phyloP scores from a whole-genome alignment of 2,888 invertebrate species.

The Hetaerina titia region DNA sequence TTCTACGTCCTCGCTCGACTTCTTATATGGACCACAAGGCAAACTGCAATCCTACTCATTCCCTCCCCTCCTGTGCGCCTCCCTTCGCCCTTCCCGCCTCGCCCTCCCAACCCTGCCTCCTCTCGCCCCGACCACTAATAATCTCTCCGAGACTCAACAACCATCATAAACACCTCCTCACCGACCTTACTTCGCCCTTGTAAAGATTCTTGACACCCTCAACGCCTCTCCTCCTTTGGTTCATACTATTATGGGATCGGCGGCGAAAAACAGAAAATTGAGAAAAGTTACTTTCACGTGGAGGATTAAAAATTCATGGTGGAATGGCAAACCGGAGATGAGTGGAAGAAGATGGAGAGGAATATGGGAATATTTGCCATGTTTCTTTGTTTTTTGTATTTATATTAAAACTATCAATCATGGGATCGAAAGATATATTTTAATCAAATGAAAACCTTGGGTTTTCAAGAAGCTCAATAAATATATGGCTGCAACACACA shows the following conservation, averaged over 20 bases:
- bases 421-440: too few species aligned
- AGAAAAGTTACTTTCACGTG: neutral
- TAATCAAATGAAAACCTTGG: too few species aligned
- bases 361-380: neutral
- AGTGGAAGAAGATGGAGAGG: neutral
- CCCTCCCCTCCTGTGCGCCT: neutral
- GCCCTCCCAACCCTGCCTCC: neutral
- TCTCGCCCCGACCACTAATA: conserved; percentile 38
- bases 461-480: too few species aligned
- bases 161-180: conserved; percentile 56
- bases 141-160: conserved; percentile 46
- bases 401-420: too few species aligned
- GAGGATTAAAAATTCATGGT: neutral
- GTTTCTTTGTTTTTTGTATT: neutral
- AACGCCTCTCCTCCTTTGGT: neutral
- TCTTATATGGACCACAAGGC: conserved; percentile 67
- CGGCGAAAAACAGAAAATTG: neutral
- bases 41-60: conserved; percentile 65
- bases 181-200: conserved; percentile 66
- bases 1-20: conserved; percentile 64
- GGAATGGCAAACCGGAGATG: neutral
- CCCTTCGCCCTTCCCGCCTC: neutral
- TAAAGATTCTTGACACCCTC: conserved; percentile 58
- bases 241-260: conserved; percentile 7
- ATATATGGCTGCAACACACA: too few species aligned